Conservation (phyloP, 2,888 invertebrate species). For the Seladonia tumulorum region DNA sequence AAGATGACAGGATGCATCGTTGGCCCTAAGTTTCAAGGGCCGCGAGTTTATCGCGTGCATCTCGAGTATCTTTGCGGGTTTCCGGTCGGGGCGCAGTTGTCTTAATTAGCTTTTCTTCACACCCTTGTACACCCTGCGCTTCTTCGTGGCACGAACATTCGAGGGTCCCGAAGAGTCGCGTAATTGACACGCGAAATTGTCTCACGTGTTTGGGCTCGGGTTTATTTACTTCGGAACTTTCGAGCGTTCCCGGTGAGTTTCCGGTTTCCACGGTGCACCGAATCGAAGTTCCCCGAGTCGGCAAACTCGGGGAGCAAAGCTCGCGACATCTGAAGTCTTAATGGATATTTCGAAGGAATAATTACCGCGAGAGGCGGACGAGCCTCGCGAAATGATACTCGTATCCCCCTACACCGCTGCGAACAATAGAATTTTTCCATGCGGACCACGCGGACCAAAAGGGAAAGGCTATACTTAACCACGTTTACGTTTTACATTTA, state of each 20-base stretch:
- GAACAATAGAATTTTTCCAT: not conserved
- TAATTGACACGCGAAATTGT: constrained; percentile 70
- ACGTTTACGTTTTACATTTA: not conserved
- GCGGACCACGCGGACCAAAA: no score
- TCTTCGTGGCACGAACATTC: constrained; percentile 41
- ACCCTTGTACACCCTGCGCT: constrained; percentile 27
- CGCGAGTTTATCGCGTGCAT: constrained; percentile 45
- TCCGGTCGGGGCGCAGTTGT: constrained; percentile 38
- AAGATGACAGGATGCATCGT: constrained; percentile 36
- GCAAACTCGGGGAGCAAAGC: constrained; percentile 52
- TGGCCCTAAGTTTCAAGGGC: constrained; percentile 50
- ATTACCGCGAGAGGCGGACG: constrained; percentile 35
- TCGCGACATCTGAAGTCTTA: constrained; percentile 56
- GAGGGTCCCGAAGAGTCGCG: constrained; percentile 46
- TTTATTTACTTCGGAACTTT: constrained; percentile 69
- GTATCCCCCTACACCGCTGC: not conserved
- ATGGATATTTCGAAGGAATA: constrained; percentile 62
- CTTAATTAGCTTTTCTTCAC: constrained; percentile 68
- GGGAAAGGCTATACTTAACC: not conserved
- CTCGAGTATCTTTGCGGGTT: constrained; percentile 50
- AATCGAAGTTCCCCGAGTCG: constrained; percentile 53
- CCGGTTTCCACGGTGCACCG: constrained; percentile 34
- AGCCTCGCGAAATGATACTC: not conserved
- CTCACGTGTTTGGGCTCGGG: constrained; percentile 59
- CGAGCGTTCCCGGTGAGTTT: constrained; percentile 45